phyloP scores from a whole-genome alignment of 1,140 invertebrate genomes.

The Brachystomella parvula region DNA sequence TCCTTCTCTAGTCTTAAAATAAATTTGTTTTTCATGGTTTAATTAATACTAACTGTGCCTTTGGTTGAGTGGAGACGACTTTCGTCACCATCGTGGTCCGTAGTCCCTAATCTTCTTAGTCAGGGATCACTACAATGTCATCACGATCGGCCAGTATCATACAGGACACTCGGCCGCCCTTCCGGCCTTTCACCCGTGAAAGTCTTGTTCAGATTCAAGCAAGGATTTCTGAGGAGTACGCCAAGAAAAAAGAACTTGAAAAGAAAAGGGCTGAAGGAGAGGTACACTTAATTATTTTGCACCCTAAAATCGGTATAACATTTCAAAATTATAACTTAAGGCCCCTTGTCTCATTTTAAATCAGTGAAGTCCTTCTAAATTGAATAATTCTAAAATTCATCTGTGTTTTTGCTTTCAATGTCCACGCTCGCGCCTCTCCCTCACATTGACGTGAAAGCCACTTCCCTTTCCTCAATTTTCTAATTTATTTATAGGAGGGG shows the following conservation, averaged over 20 bases:
- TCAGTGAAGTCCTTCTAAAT: too few species aligned
- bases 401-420: background rate
- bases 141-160: slow-evolving; percentile 25
- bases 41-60: too few species aligned
- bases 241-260: slow-evolving; percentile 90
- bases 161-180: slow-evolving; percentile 78
- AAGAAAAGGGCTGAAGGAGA: slow-evolving; percentile 90
- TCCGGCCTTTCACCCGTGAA: slow-evolving; percentile 95
- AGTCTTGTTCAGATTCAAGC: slow-evolving; percentile 86
- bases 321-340: background rate
- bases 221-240: slow-evolving; percentile 87
- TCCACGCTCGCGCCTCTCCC: background rate
- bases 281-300: slow-evolving; percentile 49
- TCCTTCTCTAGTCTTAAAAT: too few species aligned
- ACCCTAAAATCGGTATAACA: background rate
- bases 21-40: too few species aligned
- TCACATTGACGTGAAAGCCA: background rate
- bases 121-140: slow-evolving; percentile 32
- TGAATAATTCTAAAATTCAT: too few species aligned
- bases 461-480: background rate
- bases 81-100: too few species aligned
- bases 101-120: too few species aligned
- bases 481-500: background rate
- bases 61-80: too few species aligned
- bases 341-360: too few species aligned